Evolutionary conservation across 2,888 invertebrate species (phyloP), one percentile per base, ranked within the genome.

Genomic region (Siphonodentalium dalli): DNA sequence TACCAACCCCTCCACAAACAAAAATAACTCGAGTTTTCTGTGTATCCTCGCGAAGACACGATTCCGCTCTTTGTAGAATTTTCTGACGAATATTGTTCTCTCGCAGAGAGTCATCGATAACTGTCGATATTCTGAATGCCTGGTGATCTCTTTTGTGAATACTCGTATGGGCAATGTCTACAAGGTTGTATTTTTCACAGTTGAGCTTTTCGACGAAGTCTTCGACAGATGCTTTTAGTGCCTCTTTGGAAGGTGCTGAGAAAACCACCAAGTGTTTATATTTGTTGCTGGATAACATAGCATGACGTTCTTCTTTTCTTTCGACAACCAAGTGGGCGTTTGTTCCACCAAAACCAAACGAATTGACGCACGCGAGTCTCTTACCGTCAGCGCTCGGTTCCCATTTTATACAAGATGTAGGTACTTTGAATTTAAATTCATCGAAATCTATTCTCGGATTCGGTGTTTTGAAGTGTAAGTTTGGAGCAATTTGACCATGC

Each of bases 321-420:
- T 48, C 47, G 20, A 75, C 42, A 15, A 74, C 54, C 11, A 68
- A 67, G 57, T 75, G 75, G 26, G 61, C 43, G 39, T 75, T 75
- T 13, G 71, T 68, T 20, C 75, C 75, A 1, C 75, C 75, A 48
- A 72, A 71, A 0, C 72, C 70, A 56, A 73, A 75, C 13, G 66
- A 69, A 42, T 69, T 74, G 1, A 72, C 51, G 39, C 68, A 68
- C 9, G 61, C 64, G 7, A 65, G 24, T 35, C 68, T 58, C 5
- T 54, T 42, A 9, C 58, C 55, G n/a, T 52, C 37, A 20, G n/a
- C 21, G 38, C 63, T 51, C 38, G 21, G 31, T 34, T 28, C 35
- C 62, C 65, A 67, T 13, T 49, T 43, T 8, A 20, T 15, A 15
- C 42, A 21, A 1, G 56, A 24, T 0, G 54, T 51, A 8, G 69